These are phyloP conservation scores for Andricus curvator DNA, from an alignment of 2,888 invertebrate species.

Conservation along the genomic window DNA sequence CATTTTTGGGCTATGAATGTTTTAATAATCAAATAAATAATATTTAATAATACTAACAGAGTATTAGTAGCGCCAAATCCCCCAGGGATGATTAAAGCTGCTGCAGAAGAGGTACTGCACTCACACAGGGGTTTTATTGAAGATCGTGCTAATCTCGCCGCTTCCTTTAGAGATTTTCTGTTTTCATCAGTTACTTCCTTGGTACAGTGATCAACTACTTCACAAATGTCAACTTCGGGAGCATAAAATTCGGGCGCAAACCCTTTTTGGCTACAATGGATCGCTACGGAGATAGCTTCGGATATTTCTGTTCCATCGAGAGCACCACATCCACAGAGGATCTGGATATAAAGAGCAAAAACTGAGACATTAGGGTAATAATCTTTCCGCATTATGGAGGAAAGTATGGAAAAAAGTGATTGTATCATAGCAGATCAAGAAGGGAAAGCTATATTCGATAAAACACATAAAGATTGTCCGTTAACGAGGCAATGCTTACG, in stretches of 20 bases:
- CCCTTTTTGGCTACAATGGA: conserved; percentile 38
- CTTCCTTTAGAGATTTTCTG: conserved; percentile 44
- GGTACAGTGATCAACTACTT: conserved; percentile 43
- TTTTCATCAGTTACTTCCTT: conserved; percentile 31
- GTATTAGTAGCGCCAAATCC: conserved; percentile 44
- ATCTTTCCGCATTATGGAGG: conserved; percentile 30
- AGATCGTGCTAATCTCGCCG: conserved; percentile 44
- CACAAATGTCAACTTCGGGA: conserved; percentile 41
- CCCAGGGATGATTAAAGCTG: conserved; percentile 43
- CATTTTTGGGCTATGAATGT: too few species aligned
- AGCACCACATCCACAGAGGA: conserved; percentile 46
- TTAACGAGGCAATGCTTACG: conserved; percentile 39
- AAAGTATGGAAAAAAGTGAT: conserved; percentile 37
- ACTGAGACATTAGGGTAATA: conserved; percentile 34
- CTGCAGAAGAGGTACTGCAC: conserved; percentile 39
- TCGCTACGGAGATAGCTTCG: conserved; percentile 44
- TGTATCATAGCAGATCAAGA: conserved; percentile 35
- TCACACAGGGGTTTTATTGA: conserved; percentile 42
- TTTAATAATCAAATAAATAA: neutral
- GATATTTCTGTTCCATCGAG: conserved; percentile 46
- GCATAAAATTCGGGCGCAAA: conserved; percentile 37
- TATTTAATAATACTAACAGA: neutral
- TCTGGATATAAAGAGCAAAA: conserved; percentile 56
- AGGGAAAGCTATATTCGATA: conserved; percentile 40
- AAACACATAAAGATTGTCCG: conserved; percentile 38